Conservation (phyloP, 2,797 vertebrate genomes). For the Hirundo rustica region DNA sequence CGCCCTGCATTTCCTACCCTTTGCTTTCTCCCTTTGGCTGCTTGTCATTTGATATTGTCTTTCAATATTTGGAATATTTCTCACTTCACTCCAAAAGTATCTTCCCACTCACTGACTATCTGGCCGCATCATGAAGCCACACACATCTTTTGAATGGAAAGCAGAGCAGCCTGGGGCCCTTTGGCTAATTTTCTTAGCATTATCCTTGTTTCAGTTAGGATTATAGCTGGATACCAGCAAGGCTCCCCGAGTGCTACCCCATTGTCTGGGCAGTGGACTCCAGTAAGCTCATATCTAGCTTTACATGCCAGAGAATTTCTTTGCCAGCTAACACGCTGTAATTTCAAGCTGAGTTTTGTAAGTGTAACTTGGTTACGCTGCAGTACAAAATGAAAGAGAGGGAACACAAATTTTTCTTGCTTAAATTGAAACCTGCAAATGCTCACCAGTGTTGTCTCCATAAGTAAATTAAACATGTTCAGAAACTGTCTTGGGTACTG, state of each 20-base stretch:
- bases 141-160: background rate
- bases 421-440: background rate
- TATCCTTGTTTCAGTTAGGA: background rate
- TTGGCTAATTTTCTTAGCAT: background rate
- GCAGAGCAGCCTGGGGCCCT: background rate
- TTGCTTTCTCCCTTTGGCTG: background rate
- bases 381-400: background rate
- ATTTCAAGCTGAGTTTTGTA: background rate
- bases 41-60: background rate
- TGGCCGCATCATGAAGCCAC: background rate
- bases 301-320: background rate
- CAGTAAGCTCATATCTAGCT: background rate
- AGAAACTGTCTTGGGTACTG: background rate
- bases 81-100: background rate
- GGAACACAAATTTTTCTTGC: background rate
- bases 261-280: background rate
- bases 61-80: background rate
- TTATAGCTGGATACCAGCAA: background rate
- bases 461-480: background rate
- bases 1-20: background rate
- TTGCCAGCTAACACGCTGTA: background rate
- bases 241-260: background rate
- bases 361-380: background rate
- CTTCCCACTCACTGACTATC: background rate
- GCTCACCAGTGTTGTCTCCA: background rate